phyloP scores from a whole-genome alignment of 1,140 invertebrate genomes.

The Camponotus floridanus region DNA sequence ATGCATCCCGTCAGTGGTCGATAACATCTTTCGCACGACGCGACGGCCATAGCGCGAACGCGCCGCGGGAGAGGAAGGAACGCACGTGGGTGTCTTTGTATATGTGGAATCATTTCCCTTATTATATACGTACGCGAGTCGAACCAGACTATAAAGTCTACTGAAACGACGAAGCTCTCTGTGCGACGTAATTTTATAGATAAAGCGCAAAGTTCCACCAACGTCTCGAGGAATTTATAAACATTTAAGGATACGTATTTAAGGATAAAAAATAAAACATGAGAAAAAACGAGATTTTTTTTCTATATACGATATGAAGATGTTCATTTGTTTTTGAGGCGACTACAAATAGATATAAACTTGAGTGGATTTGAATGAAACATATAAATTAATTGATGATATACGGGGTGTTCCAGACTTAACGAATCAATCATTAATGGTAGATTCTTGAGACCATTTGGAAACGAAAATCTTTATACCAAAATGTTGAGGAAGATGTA shows the following conservation, averaged over 20 bases:
- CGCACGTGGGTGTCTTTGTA: constrained; percentile 67
- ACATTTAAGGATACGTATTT: neutral
- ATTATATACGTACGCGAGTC: neutral
- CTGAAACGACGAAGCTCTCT: constrained; percentile 20
- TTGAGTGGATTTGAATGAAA: neutral
- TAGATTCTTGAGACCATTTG: too few relatives aligned
- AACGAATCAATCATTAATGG: too few relatives aligned
- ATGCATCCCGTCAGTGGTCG: constrained; percentile 71
- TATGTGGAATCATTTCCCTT: constrained; percentile 45
- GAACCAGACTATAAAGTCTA: constrained; percentile 15
- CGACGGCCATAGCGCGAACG: constrained; percentile 30
- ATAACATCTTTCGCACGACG: constrained; percentile 73
- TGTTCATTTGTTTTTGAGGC: neutral
- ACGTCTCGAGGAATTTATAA: neutral
- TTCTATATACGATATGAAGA: neutral
- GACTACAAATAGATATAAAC: neutral
- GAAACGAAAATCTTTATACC: too few relatives aligned
- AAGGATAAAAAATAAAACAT: neutral
- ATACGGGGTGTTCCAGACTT: neutral
- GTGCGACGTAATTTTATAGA: constrained; percentile 5
- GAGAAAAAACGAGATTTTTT: too few relatives aligned
- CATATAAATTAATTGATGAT: constrained; percentile 31
- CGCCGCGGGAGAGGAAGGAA: constrained; percentile 56
- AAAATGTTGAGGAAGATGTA: too few relatives aligned
- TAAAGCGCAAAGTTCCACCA: constrained; percentile 23